A percentile compares a stretch with the other conserved stretches of the same genome.
These are phyloP conservation scores for Gryllus longicercus DNA, from an alignment of 2,888 invertebrate species.

Conservation along the genomic window DNA sequence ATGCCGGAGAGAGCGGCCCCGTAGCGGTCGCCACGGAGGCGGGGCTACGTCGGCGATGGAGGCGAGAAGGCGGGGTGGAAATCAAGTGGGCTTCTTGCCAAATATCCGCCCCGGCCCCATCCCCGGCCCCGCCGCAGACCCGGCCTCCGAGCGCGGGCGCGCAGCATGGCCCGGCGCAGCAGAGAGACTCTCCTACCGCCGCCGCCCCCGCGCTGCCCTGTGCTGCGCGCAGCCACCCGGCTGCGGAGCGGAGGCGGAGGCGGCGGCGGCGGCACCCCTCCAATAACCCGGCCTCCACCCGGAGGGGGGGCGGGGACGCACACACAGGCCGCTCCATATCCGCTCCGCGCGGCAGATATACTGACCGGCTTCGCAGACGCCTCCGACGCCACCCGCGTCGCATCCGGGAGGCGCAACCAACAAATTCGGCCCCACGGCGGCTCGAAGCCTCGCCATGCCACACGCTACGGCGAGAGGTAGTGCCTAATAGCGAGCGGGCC, in stretches of 20 bases:
- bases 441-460: too few species aligned
- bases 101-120: conserved; percentile 24
- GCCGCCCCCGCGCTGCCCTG: background rate
- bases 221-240: background rate
- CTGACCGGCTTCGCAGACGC: conserved; percentile 18
- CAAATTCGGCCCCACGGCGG: too few species aligned
- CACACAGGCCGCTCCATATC: conserved; percentile 17
- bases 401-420: too few species aligned
- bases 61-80: conserved; percentile 32
- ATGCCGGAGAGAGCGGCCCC: background rate
- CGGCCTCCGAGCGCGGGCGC: background rate
- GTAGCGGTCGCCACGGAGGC: background rate
- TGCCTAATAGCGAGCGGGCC: background rate
- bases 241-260: background rate
- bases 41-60: background rate
- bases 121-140: background rate
- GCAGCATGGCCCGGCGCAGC: too few species aligned
- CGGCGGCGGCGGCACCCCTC: conserved; percentile 1
- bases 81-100: conserved; percentile 34
- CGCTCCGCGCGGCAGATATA: conserved; percentile 22
- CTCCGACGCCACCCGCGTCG: background rate
- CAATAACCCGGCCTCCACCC: conserved; percentile 17
- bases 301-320: background rate
- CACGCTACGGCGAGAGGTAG: background rate
- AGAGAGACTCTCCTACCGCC: background rate